These are phyloP conservation scores for Chauna torquata DNA, from an alignment of 2,113 vertebrate species.

Conservation along the genomic window DNA sequence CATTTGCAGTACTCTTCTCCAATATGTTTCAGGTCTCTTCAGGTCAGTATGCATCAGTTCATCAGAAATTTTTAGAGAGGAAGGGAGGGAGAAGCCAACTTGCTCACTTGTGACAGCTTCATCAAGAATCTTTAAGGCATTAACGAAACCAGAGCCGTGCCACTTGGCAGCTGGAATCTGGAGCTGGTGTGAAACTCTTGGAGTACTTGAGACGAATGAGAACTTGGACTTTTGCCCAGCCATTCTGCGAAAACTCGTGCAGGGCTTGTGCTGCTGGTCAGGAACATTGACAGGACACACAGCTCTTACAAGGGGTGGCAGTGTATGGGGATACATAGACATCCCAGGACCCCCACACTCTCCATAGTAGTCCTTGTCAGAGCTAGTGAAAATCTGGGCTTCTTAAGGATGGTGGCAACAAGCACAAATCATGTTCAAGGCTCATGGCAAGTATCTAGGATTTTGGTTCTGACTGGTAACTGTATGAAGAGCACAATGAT, in stretches of 20 bases:
- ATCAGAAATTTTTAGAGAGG: neutral
- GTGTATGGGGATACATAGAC: accelerated
- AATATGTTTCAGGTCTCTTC: neutral
- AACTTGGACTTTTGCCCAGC: neutral
- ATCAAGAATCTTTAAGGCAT: neutral
- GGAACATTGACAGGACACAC: neutral
- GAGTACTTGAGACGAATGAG: accelerated
- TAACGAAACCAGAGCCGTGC: neutral
- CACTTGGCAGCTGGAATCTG: neutral
- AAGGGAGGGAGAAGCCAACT: neutral
- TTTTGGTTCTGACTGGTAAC: neutral
- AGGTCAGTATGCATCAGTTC: neutral
- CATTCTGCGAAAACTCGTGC: neutral
- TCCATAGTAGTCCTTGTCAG: neutral
- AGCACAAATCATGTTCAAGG: neutral
- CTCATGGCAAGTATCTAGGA: neutral
- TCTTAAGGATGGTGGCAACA: neutral
- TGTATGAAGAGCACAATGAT: neutral
- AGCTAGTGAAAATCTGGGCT: neutral
- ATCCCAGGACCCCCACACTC: accelerated
- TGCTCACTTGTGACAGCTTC: neutral
- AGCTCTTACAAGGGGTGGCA: neutral
- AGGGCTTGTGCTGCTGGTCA: accelerated
- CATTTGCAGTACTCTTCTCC: neutral
- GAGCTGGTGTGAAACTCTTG: neutral